Conservation (phyloP, 2,888 invertebrate genomes). For the Drosophila prolongata region DNA sequence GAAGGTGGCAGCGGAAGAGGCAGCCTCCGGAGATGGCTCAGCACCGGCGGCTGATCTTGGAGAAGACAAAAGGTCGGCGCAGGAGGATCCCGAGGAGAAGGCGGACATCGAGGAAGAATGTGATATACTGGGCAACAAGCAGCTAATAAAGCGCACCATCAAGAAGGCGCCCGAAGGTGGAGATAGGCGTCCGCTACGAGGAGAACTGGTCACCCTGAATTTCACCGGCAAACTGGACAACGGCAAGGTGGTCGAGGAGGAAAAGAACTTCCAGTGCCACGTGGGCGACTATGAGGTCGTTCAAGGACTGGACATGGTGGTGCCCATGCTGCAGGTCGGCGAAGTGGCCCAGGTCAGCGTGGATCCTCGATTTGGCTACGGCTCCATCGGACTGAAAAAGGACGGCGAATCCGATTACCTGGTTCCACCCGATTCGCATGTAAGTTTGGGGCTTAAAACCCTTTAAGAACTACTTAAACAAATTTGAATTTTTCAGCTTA, state of each 20-base stretch:
- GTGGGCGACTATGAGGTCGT: conserved; percentile 93
- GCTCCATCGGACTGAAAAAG: conserved; percentile 89
- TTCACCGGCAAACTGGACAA: conserved; percentile 87
- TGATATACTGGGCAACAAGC: conserved; percentile 92
- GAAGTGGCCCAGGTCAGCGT: conserved; percentile 91
- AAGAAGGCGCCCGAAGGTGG: conserved; percentile 86
- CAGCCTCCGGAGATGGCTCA: conserved; percentile 35
- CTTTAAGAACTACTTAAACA: not conserved
- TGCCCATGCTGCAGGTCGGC: conserved; percentile 93
- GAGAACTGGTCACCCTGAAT: conserved; percentile 90
- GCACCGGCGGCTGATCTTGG: conserved; percentile 2
- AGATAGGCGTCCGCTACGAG: conserved; percentile 88
- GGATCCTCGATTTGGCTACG: conserved; percentile 93
- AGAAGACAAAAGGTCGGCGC: conserved; percentile 1
- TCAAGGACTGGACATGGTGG: conserved; percentile 93
- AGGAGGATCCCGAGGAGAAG: conserved; percentile 68
- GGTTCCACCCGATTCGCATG: conserved; percentile 87
- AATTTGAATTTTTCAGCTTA: conserved; percentile 67
- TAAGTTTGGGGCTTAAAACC: conserved; percentile 77
- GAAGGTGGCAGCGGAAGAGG: conserved; percentile 31
- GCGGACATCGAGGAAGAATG: conserved; percentile 86
- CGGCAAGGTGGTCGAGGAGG: conserved; percentile 89
- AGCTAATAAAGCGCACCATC: conserved; percentile 86
- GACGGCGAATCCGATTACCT: conserved; percentile 79
- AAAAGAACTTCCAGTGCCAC: conserved; percentile 89